Conservation (phyloP, 2,113 vertebrate species). For the Elephantulus edwardii region DNA sequence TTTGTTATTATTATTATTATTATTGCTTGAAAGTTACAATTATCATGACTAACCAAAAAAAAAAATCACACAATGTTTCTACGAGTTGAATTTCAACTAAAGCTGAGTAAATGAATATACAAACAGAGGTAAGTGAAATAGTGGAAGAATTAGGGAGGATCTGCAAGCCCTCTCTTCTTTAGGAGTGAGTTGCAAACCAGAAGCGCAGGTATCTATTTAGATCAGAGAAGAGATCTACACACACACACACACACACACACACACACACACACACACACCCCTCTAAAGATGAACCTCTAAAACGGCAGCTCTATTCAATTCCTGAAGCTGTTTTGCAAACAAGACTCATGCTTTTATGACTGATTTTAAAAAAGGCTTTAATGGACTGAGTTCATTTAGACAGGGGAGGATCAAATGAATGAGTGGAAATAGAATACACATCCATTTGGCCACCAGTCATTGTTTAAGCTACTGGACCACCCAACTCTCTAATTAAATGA, state of each 20-base stretch:
- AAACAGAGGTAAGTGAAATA: background rate
- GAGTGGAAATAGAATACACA: conserved; percentile 60
- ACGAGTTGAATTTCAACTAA: background rate
- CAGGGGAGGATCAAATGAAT: conserved; percentile 62
- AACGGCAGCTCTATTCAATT: conserved; percentile 52
- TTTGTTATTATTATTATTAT: no score
- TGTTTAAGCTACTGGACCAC: conserved; percentile 68
- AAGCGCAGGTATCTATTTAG: background rate
- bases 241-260: no score
- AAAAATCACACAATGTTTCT: no score
- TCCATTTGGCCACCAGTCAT: conserved; percentile 65
- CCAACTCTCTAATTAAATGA: conserved; percentile 71
- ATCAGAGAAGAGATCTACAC: conserved; percentile 41
- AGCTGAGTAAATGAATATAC: background rate
- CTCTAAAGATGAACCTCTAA: conserved; percentile 53
- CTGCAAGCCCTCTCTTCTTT: background rate
- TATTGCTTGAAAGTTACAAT: background rate
- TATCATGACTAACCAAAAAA: background rate
- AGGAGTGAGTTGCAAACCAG: background rate
- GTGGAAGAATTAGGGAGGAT: background rate
- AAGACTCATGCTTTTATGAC: conserved; percentile 46
- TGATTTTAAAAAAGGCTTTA: conserved; percentile 59
- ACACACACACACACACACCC: no score
- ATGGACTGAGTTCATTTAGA: conserved; percentile 75
- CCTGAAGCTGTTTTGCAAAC: conserved; percentile 46